Evolutionary conservation across 2,113 vertebrate genomes (phyloP).

Genomic region (Catharus minimus): DNA sequence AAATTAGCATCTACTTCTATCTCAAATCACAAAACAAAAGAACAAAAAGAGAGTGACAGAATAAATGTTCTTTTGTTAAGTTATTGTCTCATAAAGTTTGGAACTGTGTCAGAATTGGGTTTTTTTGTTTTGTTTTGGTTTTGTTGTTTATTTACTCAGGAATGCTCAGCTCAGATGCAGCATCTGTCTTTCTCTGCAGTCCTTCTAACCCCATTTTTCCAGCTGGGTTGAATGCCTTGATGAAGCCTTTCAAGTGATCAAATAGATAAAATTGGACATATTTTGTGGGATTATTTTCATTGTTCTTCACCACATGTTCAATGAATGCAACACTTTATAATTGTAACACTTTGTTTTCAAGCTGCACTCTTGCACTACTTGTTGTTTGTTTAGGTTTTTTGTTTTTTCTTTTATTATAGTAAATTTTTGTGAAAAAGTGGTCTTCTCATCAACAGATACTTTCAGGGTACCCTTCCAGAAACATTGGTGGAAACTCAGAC

Average conservation of each 20-base stretch:
- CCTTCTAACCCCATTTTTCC: conserved; percentile 18
- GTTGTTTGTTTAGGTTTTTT: not conserved
- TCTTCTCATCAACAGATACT: not conserved
- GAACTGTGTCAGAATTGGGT: conserved; percentile 59
- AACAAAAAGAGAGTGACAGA: conserved; percentile 14
- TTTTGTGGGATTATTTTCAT: conserved; percentile 65
- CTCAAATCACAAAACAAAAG: conserved; percentile 54
- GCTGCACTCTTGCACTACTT: conserved; percentile 30
- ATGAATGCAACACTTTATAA: conserved; percentile 41
- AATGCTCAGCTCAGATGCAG: conserved; percentile 52
- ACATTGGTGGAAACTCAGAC: not conserved
- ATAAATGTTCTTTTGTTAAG: conserved; percentile 65
- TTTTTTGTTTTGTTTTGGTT: conserved; percentile 37
- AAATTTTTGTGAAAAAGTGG: not conserved
- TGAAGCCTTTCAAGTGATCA: conserved; percentile 71
- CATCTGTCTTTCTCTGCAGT: conserved; percentile 67
- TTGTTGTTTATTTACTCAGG: conserved; percentile 68
- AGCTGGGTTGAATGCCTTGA: conserved; percentile 64
- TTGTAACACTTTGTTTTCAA: conserved; percentile 40
- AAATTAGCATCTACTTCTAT: conserved; percentile 55
- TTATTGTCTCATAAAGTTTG: conserved; percentile 69
- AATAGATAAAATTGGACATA: conserved; percentile 63
- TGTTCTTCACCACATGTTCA: conserved; percentile 66
- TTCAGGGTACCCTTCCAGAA: not conserved
- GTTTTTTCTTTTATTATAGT: not conserved